phyloP scores from a whole-genome alignment of 2,797 vertebrate genomes.

The Heteromormyrus szaboi region DNA sequence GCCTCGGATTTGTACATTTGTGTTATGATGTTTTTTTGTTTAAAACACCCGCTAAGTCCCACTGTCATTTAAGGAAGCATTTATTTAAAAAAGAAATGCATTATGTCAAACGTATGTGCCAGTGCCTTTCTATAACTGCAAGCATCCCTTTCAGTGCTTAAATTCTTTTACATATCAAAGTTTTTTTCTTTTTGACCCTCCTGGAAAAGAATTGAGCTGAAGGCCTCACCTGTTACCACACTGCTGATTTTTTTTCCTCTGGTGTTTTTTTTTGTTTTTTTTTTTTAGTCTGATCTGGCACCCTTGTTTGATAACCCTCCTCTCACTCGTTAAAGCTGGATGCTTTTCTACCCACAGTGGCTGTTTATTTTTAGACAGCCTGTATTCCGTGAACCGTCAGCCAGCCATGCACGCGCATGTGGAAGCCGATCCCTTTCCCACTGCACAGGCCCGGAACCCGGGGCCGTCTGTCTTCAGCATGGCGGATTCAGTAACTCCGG shows the following conservation, averaged over 20 bases:
- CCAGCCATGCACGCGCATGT: not conserved
- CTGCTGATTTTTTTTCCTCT: not conserved
- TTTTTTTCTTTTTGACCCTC: not conserved
- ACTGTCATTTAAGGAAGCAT: conserved; percentile 34
- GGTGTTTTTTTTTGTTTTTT: not conserved
- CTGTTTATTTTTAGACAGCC: conserved; percentile 46
- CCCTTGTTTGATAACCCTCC: conserved; percentile 21
- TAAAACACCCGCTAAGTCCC: conserved; percentile 37
- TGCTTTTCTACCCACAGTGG: conserved; percentile 19
- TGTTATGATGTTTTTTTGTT: conserved; percentile 30
- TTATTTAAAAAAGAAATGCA: conserved; percentile 35
- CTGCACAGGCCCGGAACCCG: conserved; percentile 26
- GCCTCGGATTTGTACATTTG: conserved; percentile 36
- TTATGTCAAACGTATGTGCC: conserved; percentile 33
- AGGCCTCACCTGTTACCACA: not conserved
- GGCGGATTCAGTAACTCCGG: conserved; percentile 46
- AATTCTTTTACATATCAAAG: conserved; percentile 19
- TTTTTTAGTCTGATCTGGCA: not conserved
- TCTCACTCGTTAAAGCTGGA: conserved; percentile 28
- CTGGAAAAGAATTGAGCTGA: conserved; percentile 5
- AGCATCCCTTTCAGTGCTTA: conserved; percentile 31
- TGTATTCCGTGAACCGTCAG: conserved; percentile 28
- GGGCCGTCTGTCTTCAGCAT: conserved; percentile 25
- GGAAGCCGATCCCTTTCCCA: conserved; percentile 3
- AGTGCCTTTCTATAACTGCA: conserved; percentile 30